Base-by-base conservation (phyloP, 1,140 invertebrate species). In the Brachionus plicatilis region DNA sequence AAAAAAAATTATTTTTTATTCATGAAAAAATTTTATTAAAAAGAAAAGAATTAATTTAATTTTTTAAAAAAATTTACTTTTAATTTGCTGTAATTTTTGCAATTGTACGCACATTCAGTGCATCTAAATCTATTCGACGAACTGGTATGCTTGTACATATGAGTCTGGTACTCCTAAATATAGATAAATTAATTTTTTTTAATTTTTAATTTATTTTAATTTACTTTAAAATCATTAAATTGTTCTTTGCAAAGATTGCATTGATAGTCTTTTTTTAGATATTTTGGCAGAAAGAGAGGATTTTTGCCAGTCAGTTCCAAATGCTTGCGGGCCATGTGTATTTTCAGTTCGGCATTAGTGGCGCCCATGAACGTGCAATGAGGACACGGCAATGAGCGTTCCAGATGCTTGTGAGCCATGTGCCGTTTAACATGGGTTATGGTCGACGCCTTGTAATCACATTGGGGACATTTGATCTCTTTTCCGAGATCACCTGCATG, bases 321-420 rank as follows among this genome's bases (percentile, higher is more conserved):
- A 56, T 83, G 82, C 53, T 68, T 68, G 27, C 82, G 24, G 41
- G 82, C 82, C 82, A 83, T 83, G 68, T 83, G 82, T 65, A 83
- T 83, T 56, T 83, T 83, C 8, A 83, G 14, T 14, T 83, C 82
- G n/a, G 82, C 82, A 70, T 83, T 83, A 24, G 82, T 83, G 3
- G 82, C 82, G 1, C 60, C 82, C 82, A 83, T 83, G 9, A 83
- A 83, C 4, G 65, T 45, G 60, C 82, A 83, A 70, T 83, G 60
- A 53, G 82, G 82, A 83, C 82, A 83, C 1, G 82, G 82, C 20
- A 83, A 53, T n/a, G 82, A 83, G n/a, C 82, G 24, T 68, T 83
- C 82, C 27, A 83, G 53, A 47, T 83, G 82, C 45, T 83, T 83
- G 45, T 83, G 82, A 43, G 82, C 82, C 82, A 83, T 83, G 53